Conservation (phyloP, 2,113 vertebrate genomes). For the Odobenus rosmarus region DNA sequence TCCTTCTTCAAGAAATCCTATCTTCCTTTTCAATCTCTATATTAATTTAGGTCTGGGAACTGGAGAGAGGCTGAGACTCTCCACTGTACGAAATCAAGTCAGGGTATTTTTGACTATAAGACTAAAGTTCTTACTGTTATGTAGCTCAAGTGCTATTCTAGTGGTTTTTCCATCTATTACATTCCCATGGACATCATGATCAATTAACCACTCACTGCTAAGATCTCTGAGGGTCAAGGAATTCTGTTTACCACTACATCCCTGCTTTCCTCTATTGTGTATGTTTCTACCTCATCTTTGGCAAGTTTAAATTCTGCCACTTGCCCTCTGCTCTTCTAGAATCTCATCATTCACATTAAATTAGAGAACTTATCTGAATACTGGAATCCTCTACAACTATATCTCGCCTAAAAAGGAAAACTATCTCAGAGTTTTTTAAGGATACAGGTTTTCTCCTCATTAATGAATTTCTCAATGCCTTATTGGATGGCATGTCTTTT, state of each 20-base stretch:
- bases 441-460: neutral
- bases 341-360: neutral
- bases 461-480: neutral
- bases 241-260: neutral
- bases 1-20: neutral
- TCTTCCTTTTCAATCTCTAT: neutral
- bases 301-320: neutral
- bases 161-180: neutral
- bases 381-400: neutral
- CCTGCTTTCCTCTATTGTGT: neutral
- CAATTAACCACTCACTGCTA: neutral
- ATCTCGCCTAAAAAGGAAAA: neutral
- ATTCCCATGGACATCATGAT: neutral
- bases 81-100: neutral
- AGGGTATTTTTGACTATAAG: neutral
- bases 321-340: neutral
- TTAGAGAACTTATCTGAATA: neutral
- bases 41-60: neutral
- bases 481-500: neutral
- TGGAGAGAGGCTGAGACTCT: neutral
- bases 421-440: neutral
- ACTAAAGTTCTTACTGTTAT: neutral
- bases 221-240: neutral
- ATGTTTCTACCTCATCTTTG: neutral
- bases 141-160: neutral